Conservation (phyloP, 1,140 invertebrate genomes). For the Phthorimaea operculella region DNA sequence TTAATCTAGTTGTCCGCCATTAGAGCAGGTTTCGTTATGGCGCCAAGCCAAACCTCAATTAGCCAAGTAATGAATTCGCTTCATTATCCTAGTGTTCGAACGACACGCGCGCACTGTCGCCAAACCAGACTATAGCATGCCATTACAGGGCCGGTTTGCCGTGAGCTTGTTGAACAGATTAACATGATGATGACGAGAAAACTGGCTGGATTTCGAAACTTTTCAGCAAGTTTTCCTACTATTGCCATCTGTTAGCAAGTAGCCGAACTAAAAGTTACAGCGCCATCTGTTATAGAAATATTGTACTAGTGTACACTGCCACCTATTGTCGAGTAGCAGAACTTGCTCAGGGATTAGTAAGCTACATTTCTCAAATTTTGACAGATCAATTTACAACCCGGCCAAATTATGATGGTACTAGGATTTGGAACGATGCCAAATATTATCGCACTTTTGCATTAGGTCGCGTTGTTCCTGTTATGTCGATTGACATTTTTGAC, state of each 20-base stretch:
- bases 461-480: conserved; percentile 9
- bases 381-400: conserved; percentile 3
- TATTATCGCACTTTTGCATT: conserved; percentile 8
- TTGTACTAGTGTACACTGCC: conserved; percentile 6
- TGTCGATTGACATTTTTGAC: conserved; percentile 31
- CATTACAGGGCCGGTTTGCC: too few relatives aligned
- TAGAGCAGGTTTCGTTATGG: neutral
- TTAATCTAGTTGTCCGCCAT: neutral
- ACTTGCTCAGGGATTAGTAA: conserved; percentile 6
- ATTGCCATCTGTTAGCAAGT: too few relatives aligned
- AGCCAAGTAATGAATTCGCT: neutral
- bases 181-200: too few relatives aligned
- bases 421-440: neutral
- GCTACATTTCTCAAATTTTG: neutral
- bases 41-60: neutral
- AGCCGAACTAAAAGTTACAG: neutral
- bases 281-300: neutral
- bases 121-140: neutral
- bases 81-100: neutral
- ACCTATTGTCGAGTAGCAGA: conserved; percentile 29
- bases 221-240: too few relatives aligned
- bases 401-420: conserved; percentile 3
- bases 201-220: too few relatives aligned
- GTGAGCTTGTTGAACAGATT: too few relatives aligned
- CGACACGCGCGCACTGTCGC: neutral